Evolutionary conservation across 1,140 invertebrate genomes (phyloP).

Genomic region (Glossosoma conforme): DNA sequence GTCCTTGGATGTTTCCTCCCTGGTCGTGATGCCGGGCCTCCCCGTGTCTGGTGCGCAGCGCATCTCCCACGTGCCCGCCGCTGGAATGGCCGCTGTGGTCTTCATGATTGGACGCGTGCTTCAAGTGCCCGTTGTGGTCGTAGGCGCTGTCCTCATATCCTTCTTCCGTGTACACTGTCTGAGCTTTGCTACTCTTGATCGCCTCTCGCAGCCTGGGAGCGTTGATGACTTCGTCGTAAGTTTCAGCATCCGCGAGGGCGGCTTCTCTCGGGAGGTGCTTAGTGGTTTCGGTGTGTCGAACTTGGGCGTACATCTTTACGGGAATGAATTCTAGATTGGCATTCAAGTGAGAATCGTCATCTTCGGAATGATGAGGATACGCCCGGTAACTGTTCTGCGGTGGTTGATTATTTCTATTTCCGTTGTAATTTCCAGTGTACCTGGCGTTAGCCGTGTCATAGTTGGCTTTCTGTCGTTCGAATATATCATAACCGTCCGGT

Average conservation of each 20-base stretch:
- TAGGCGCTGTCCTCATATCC: constrained; percentile 73
- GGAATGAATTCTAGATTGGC: constrained; percentile 58
- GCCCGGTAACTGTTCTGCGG: constrained; percentile 33
- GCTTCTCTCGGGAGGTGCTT: constrained; percentile 55
- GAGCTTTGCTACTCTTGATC: constrained; percentile 63
- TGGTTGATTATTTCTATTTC: constrained; percentile 36
- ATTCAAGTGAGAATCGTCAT: constrained; percentile 26
- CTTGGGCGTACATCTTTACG: constrained; percentile 61
- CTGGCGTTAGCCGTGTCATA: constrained; percentile 39
- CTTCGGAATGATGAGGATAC: constrained; percentile 34
- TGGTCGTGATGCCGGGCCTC: constrained; percentile 36
- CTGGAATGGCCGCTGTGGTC: constrained; percentile 43
- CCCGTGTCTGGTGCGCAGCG: constrained; percentile 42
- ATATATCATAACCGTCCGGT: constrained; percentile 46
- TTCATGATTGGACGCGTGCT: constrained; percentile 57
- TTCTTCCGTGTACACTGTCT: constrained; percentile 71
- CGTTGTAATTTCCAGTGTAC: constrained; percentile 42
- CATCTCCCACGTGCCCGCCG: constrained; percentile 39
- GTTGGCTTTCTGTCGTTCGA: constrained; percentile 41
- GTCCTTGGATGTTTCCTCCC: constrained; percentile 34
- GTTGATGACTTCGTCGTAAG: constrained; percentile 55
- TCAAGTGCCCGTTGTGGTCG: constrained; percentile 67
- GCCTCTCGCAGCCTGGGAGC: constrained; percentile 60
- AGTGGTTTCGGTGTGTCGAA: constrained; percentile 56
- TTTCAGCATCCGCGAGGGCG: constrained; percentile 52